Evolutionary conservation across 2,797 vertebrate species (phyloP), one percentile per base, ranked within the genome.

Genomic region (Pseudochromis fuscus): DNA sequence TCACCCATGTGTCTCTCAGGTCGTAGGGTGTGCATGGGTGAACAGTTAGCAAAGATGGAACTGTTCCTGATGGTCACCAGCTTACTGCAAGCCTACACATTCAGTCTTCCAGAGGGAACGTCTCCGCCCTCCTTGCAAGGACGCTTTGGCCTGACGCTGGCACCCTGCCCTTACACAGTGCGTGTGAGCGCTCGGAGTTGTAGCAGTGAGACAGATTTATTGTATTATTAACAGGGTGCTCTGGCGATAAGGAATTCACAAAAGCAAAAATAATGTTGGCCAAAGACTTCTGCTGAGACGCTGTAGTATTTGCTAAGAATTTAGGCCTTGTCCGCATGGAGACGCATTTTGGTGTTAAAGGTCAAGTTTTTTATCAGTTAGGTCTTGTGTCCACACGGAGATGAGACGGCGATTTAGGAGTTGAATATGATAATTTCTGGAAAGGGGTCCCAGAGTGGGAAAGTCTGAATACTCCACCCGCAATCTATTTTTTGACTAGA

Each of bases 21-120:
- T 79, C 96, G 96, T 70, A 95, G 97, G 61, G 95, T 97, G 51
- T 98, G 97, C 83, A 98, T 98, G 97, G 97, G 97, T 45, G 97
- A 98, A 74, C 97, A 98, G 84, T 90, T 98, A 93, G 98, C 97
- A 5, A 98, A 98, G 93, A 98, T 97, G 97, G 97, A 99, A 89
- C 75, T 99, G 12, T 98, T 99, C 89, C 93, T 98, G 82, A 96
- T 94, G 60, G 95, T 98, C 40, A 93, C 94, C 66, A 95, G 88
- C 65, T 92, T 98, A 52, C 93, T 98, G 91, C 97, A 99, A 88
- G 93, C 93, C 58, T 98, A 98, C 85, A 93, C 57, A 0, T 97
- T 98, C 77, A 75, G 88, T 35, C 93, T 96, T 10, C 96, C 96
- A 0, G 86, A 95, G 55, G 95, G 93, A 21, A 83, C 67, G 9